Base-by-base conservation (phyloP, 2,888 invertebrate genomes). In the Chalcis sispes region DNA sequence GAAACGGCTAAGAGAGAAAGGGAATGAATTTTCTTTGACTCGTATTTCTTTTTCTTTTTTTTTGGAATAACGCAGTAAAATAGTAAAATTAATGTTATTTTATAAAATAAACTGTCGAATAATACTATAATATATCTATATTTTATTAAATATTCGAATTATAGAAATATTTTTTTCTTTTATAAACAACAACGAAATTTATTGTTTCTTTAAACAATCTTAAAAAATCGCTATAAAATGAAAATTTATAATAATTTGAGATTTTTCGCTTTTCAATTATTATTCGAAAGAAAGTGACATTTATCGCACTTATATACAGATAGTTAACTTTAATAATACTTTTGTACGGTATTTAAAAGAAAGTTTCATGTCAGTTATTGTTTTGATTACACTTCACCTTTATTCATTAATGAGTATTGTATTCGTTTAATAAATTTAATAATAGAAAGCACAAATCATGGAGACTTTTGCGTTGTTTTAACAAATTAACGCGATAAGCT, bases 391-490 rank as follows among this genome's bases (percentile, higher is more conserved):
- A 7, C 23, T 18, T 23, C 20, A 18, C 29, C 25, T 62, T 62
- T n/a, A n/a, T n/a, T n/a, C n/a, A n/a, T n/a, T n/a, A n/a, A n/a
- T n/a, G n/a, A n/a, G n/a, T n/a, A n/a, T n/a, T n/a, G n/a, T n/a
- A n/a, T n/a, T 62, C 46, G 18, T 48, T 46, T 62, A 4, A 48
- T 62, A 42, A 27, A 36, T 10, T 20, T 10, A 36, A 18, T 56
- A 32, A 10, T 32, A 32, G 18, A 3, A 32, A 4, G 2, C 1
- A 29, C 23, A 29, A n/a, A 29, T n/a, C 20, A 32, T 29, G 10
- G 29, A 32, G 23, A 61, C 50, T 59, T 13, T 69, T 20, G 32
- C 25, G 48, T 70, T 61, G 40, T 70, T 32, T 18, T 52, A 18
- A 71, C 32, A 25, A 50, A 71, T 42, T 5, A 4, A 10, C 23